Conservation (phyloP, 2,797 vertebrate genomes). For the Centroberyx gerrardi region DNA sequence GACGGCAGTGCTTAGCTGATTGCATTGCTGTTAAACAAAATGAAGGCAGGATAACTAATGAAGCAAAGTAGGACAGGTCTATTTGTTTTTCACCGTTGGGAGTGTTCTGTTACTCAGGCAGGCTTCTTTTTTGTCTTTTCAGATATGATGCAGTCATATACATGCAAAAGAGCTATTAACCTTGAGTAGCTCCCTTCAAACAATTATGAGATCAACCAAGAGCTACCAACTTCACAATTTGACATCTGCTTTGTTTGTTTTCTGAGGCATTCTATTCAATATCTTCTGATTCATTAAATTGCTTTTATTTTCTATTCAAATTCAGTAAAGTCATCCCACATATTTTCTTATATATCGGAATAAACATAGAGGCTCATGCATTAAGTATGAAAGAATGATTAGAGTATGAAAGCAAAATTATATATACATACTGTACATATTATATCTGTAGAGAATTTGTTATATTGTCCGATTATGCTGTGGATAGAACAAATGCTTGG, state of each 20-base stretch:
- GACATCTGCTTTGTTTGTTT: slow-evolving; percentile 9
- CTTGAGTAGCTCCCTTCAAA: not conserved
- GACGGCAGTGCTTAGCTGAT: not conserved
- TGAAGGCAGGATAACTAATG: not conserved
- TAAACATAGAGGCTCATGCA: too few relatives aligned
- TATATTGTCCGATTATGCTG: slow-evolving; percentile 14
- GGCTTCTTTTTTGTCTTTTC: not conserved
- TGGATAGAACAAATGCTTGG: too few relatives aligned
- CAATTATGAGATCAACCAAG: slow-evolving; percentile 8
- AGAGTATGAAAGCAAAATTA: slow-evolving; percentile 16
- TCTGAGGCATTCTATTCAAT: too few relatives aligned
- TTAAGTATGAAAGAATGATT: not conserved
- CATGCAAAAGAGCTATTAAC: not conserved
- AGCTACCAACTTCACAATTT: not conserved
- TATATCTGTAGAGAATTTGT: slow-evolving; percentile 31
- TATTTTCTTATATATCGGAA: not conserved
- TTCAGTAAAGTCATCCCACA: slow-evolving; percentile 16
- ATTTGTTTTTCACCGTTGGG: too few relatives aligned
- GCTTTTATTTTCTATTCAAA: slow-evolving; percentile 33
- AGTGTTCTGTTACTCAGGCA: not conserved
- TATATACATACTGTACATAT: slow-evolving; percentile 1
- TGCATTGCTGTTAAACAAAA: not conserved
- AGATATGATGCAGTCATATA: not conserved
- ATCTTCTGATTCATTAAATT: slow-evolving; percentile 11
- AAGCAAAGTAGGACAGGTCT: too few relatives aligned